These are phyloP conservation scores for Bombus turneri DNA, from an alignment of 1,140 invertebrate genomes.

Conservation along the genomic window DNA sequence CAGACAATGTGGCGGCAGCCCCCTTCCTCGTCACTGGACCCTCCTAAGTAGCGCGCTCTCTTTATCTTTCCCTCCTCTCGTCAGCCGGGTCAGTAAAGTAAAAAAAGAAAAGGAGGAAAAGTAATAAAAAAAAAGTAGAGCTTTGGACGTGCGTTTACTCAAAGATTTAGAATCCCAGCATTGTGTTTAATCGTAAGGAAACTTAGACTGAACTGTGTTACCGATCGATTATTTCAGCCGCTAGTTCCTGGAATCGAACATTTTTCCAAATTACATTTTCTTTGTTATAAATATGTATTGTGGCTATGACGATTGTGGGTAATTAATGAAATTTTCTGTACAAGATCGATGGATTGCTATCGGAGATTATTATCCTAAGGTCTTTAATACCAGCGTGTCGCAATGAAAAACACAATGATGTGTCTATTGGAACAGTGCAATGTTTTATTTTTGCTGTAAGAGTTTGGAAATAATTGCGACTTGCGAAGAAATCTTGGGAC, in stretches of 20 bases:
- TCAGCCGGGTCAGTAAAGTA: neutral
- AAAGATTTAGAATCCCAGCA: constrained; percentile 27
- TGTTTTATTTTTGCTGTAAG: too few species aligned
- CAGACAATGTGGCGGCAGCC: constrained; percentile 78
- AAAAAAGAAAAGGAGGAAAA: neutral
- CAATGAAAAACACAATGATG: too few species aligned
- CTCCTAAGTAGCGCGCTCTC: constrained; percentile 66
- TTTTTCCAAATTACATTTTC: neutral
- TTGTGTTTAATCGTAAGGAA: constrained; percentile 18
- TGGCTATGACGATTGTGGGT: too few species aligned
- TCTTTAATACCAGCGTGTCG: too few species aligned
- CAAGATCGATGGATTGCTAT: too few species aligned
- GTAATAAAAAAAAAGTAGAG: constrained; percentile 9
- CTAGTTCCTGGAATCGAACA: neutral
- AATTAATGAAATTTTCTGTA: too few species aligned
- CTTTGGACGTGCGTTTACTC: constrained; percentile 23
- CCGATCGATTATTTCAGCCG: constrained; percentile 39
- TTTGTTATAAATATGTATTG: too few species aligned
- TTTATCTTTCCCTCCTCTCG: constrained; percentile 29
- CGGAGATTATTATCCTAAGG: too few species aligned
- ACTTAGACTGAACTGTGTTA: constrained; percentile 15
- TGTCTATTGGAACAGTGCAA: too few species aligned
- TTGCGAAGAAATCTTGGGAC: too few species aligned
- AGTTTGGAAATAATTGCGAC: too few species aligned
- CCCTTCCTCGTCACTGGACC: constrained; percentile 49